Evolutionary conservation across 37 sponge, comb jelly and placozoan species (phyloP).

Genomic region (Aplysina aerophoba): DNA sequence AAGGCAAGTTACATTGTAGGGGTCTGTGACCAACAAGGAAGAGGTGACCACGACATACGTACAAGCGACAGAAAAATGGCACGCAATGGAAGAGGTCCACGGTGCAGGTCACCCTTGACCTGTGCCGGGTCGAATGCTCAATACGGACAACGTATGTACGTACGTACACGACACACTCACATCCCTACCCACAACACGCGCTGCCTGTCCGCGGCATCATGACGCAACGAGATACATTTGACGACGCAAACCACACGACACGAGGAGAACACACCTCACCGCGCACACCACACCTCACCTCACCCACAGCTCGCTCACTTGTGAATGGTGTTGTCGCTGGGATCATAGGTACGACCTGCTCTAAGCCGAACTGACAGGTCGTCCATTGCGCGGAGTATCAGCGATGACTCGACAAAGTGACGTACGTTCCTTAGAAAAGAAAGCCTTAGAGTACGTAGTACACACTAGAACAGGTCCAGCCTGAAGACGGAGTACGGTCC

Average conservation of each 20-base stretch:
- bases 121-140: too few relatives aligned
- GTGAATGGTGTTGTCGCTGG: background rate
- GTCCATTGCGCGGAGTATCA: background rate
- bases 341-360: background rate
- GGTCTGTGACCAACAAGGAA: too few relatives aligned
- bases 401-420: background rate
- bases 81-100: too few relatives aligned
- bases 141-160: too few relatives aligned
- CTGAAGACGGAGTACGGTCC: background rate
- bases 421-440: constrained; percentile 2
- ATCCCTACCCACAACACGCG: too few relatives aligned
- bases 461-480: constrained; percentile 1
- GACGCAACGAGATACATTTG: background rate
- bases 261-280: background rate
- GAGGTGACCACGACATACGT: too few relatives aligned
- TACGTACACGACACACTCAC: too few relatives aligned
- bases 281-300: background rate
- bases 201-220: too few relatives aligned
- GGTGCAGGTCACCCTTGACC: too few relatives aligned
- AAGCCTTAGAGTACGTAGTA: background rate
- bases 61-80: too few relatives aligned
- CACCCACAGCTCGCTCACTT: background rate
- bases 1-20: too few relatives aligned
- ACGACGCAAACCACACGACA: background rate
- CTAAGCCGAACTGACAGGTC: background rate